These are phyloP conservation scores for Conistra vaccinii DNA, from an alignment of 2,888 invertebrate genomes.

Conservation along the genomic window DNA sequence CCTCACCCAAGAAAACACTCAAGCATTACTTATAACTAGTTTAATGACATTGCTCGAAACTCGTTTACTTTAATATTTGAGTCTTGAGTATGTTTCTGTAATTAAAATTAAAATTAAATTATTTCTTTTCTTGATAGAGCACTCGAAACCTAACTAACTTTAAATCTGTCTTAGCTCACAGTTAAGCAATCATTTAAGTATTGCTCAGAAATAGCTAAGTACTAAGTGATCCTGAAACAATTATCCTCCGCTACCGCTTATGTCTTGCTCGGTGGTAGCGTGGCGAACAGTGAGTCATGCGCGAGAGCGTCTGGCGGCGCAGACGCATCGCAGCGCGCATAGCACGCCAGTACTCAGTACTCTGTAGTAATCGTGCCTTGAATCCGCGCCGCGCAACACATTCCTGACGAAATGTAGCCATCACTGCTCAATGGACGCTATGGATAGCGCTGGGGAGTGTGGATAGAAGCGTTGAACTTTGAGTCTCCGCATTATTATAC, in stretches of 20 bases:
- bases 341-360: constrained; percentile 35
- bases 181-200: background rate
- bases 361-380: constrained; percentile 62
- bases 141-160: background rate
- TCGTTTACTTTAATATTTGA: no score
- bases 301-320: constrained; percentile 59
- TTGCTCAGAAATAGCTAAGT: background rate
- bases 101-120: no score
- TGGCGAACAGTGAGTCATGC: constrained; percentile 64
- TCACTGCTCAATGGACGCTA: constrained; percentile 51
- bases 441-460: constrained; percentile 7
- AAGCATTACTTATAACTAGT: no score
- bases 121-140: background rate
- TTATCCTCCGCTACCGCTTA: constrained; percentile 16
- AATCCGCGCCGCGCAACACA: constrained; percentile 59
- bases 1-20: no score
- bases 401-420: constrained; percentile 58
- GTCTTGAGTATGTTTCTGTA: no score
- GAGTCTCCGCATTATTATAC: constrained; percentile 5
- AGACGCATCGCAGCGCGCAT: constrained; percentile 58
- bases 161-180: no score
- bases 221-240: background rate
- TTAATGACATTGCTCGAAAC: no score
- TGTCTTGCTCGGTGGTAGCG: constrained; percentile 22
- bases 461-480: constrained; percentile 44